These are phyloP conservation scores for Podarcis cretensis DNA, from an alignment of 2,113 vertebrate genomes.

Conservation along the genomic window DNA sequence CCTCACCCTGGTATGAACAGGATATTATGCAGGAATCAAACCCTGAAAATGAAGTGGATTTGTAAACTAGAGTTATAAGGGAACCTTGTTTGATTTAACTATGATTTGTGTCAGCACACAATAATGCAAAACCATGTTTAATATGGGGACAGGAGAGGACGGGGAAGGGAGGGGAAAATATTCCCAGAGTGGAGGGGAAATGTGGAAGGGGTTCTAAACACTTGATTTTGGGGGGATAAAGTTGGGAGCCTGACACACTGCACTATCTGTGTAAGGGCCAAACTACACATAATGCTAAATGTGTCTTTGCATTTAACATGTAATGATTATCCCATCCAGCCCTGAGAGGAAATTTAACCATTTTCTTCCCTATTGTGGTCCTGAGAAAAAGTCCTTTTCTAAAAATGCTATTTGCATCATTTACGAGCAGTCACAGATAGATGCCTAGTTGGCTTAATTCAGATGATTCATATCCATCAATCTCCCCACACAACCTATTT, in stretches of 20 bases:
- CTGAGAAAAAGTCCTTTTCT: not conserved
- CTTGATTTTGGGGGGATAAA: not conserved
- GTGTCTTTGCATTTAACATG: not conserved
- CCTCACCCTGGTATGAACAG: too few relatives aligned
- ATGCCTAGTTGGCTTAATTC: not conserved
- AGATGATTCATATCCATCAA: not conserved
- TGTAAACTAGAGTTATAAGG: not conserved
- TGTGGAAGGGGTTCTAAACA: not conserved
- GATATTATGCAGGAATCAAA: not conserved
- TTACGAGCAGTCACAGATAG: not conserved
- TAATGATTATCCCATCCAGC: not conserved
- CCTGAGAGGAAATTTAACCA: not conserved
- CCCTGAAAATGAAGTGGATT: not conserved
- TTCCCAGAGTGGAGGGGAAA: not conserved
- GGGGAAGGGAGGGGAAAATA: too few relatives aligned
- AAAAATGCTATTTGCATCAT: not conserved
- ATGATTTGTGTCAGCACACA: not conserved
- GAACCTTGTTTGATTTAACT: not conserved
- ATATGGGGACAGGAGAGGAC: not conserved
- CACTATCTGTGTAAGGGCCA: not conserved
- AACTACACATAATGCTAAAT: not conserved
- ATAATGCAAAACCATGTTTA: not conserved
- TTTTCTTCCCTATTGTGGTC: not conserved
- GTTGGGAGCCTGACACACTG: not conserved
- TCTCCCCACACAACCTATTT: not conserved